Evolutionary conservation across 1,140 invertebrate species (phyloP), one percentile per base, ranked within the genome.

Genomic region (Orussus abietinus): DNA sequence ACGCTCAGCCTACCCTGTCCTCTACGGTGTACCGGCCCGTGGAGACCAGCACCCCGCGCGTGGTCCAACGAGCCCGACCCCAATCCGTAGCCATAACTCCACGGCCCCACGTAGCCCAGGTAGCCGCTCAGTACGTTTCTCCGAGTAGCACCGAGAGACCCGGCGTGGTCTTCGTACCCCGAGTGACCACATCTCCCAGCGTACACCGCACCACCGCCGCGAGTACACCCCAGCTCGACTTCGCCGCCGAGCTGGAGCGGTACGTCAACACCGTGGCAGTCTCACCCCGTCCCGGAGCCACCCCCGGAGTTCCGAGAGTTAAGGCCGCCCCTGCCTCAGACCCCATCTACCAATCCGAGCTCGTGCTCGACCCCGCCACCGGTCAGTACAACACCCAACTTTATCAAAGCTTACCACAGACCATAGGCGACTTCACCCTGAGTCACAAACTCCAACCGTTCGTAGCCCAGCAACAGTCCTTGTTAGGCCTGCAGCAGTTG

Each of bases 331-430:
- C 65, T 32, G 39, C 69, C 22, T 55, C 72, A 13, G 77, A 81
- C 42, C 80, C 83, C 26, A 74, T 87, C 45, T 88, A 88, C 64
- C 81, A 83, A 33, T 85, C 86, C 12, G 84, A 88, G 55, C 67
- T 89, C 5, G 77, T 88, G 0, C 89, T 79, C 66, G 85, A 90
- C 67, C 86, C 85, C 25, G 59, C 77, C n/a, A 82, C 80, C 47
- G 86, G 86, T 42, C 81, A 85, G 58, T 89, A 89, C 75, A 85
- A 88, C 55, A 86, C 85, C 9, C 82, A 87, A 45, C 71, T 88
- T 17, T 88, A 82, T 72, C 87, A 89, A 66, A 77, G 77, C 19
- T 66, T 88, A 32, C 86, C 86, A 10, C 84, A 87, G 61, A 81
- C 79, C 14, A 76, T 80, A 42, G 84, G 84, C 42, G 82, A 85